phyloP scores from a whole-genome alignment of 1,140 invertebrate genomes.

The Conopomorpha cramerella region DNA sequence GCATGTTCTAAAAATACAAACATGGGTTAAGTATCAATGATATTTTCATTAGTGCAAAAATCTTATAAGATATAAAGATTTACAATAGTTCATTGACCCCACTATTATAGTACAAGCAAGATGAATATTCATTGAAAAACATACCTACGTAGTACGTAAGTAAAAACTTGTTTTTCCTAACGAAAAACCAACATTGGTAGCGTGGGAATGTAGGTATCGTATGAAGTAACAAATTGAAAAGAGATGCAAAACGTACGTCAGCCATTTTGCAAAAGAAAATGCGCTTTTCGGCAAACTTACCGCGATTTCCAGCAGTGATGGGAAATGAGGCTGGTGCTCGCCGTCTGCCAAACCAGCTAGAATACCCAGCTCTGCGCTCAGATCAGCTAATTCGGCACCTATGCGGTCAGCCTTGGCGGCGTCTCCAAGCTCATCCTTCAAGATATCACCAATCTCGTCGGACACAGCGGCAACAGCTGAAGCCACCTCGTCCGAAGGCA shows the following conservation, averaged over 20 bases:
- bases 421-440: constrained; percentile 43
- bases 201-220: constrained; percentile 3
- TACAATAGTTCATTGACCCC: too few relatives aligned
- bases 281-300: constrained; percentile 18
- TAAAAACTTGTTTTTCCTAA: too few relatives aligned
- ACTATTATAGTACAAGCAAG: too few relatives aligned
- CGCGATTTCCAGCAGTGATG: constrained; percentile 41
- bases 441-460: constrained; percentile 45
- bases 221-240: neutral
- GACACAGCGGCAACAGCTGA: constrained; percentile 43
- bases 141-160: too few relatives aligned
- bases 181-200: too few relatives aligned
- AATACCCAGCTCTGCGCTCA: constrained; percentile 38
- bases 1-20: too few relatives aligned
- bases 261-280: constrained; percentile 11
- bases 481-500: constrained; percentile 36
- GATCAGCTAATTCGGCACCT: constrained; percentile 39
- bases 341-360: constrained; percentile 34
- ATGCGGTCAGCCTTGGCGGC: constrained; percentile 38
- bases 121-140: too few relatives aligned
- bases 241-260: constrained; percentile 5
- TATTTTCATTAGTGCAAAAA: too few relatives aligned
- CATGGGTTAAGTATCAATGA: too few relatives aligned
- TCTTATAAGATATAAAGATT: too few relatives aligned
- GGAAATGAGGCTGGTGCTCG: constrained; percentile 36